These are phyloP conservation scores for Todiramphus saurophagus DNA, from an alignment of 2,113 vertebrate genomes.

Conservation along the genomic window DNA sequence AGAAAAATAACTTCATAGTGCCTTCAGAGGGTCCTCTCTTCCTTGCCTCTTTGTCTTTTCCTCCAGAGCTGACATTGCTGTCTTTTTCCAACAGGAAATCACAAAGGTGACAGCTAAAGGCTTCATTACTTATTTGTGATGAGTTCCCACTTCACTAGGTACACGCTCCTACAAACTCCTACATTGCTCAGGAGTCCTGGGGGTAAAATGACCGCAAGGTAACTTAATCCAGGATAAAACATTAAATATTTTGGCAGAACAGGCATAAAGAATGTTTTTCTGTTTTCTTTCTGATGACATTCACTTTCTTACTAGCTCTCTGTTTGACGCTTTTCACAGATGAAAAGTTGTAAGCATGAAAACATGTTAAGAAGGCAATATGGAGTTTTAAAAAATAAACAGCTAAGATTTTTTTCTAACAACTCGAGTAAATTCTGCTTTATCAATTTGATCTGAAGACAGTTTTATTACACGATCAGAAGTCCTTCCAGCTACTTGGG, in stretches of 20 bases:
- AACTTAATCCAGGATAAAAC: not conserved
- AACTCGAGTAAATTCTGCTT: not conserved
- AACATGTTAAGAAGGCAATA: not conserved
- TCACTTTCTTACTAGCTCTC: not conserved
- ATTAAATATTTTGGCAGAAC: not conserved
- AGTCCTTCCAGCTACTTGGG: not conserved
- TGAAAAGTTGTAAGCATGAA: not conserved
- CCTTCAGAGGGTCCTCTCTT: not conserved
- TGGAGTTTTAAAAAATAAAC: not conserved
- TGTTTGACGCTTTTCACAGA: not conserved
- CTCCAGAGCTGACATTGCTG: not conserved
- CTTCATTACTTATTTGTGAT: not conserved
- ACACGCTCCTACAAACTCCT: not conserved
- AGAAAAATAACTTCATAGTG: not conserved
- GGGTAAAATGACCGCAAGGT: not conserved
- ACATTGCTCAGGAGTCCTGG: not conserved
- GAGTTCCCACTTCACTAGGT: not conserved
- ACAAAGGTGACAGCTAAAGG: not conserved
- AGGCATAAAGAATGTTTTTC: not conserved
- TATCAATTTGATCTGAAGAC: not conserved
- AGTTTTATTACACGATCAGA: not conserved
- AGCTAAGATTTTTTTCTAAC: not conserved
- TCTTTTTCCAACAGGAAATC: not conserved
- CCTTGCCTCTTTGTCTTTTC: not conserved
- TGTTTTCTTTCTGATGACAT: not conserved